These are phyloP conservation scores for Caenorhabditis sp. DNA, from an alignment of 2,888 invertebrate genomes.

Conservation along the genomic window DNA sequence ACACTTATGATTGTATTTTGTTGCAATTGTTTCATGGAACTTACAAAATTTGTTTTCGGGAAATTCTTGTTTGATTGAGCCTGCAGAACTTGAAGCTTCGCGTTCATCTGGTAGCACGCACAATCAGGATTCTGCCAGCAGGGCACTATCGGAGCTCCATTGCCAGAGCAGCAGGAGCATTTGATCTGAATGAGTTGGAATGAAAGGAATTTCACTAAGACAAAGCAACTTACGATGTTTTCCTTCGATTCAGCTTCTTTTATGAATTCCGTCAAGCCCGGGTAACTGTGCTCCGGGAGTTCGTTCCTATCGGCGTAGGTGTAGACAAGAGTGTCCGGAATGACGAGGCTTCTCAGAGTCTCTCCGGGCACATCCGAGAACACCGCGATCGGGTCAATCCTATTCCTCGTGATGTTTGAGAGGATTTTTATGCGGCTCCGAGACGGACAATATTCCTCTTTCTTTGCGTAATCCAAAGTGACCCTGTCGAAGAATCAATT, in stretches of 20 bases:
- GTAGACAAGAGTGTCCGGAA: background rate
- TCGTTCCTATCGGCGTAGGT: background rate
- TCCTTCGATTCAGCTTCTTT: background rate
- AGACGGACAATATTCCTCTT: too few relatives aligned
- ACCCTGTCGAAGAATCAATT: too few relatives aligned
- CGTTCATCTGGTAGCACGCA: slow-evolving; percentile 4
- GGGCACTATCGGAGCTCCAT: background rate
- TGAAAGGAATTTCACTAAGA: background rate
- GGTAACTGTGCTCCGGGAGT: background rate
- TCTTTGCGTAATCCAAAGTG: too few relatives aligned
- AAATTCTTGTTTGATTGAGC: too few relatives aligned
- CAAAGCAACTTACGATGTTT: background rate
- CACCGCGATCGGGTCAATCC: background rate
- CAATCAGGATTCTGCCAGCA: slow-evolving; percentile 25
- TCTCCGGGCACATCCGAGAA: background rate
- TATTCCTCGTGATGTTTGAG: background rate
- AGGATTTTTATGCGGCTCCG: background rate
- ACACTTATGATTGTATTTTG: background rate
- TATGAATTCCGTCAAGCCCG: background rate
- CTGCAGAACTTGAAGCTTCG: too few relatives aligned
- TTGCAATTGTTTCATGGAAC: background rate
- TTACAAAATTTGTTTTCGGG: slow-evolving; percentile 1
- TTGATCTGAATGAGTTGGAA: slow-evolving; percentile 2
- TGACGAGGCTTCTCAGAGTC: background rate
- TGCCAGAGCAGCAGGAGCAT: slow-evolving; percentile 15